Evolutionary conservation across 2,888 invertebrate species (phyloP), one percentile per base, ranked within the genome.

Genomic region (Blastobasis lacticolella): DNA sequence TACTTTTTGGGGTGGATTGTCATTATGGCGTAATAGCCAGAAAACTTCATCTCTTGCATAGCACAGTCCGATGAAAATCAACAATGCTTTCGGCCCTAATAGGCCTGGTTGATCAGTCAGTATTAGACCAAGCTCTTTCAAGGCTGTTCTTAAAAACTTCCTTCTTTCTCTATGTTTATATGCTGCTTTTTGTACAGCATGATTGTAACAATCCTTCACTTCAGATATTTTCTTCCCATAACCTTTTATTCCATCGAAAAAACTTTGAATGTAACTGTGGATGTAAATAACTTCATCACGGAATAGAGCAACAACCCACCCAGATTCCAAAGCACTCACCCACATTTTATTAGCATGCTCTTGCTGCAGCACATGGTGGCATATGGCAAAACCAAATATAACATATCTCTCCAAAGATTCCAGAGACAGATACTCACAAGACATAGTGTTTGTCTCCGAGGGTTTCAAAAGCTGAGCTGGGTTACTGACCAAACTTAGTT

Each of bases 71-170:
- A 99, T 98, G 73, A 99, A 96, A 60, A 99, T 96, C 69, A 97
- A 92, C 53, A 99, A 89, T 6, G 97, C 97, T 88, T 99, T 99
- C 0, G 99, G 99, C 0, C 99, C 99, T 45, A 99, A 84, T 36
- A 99, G 88, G 1, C 99, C 98, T 4, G 99, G 99, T 76, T 99
- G 98, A 82, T 99, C 99, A 10, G 98, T 96, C 73, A 99, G 92
- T 65, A 99, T 95, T 4, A 98, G 90, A 1, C 96, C 96, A 56
- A 99, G 85, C 80, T 99, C 99, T 73, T 98, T 97, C 23, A 99
- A 85, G 3, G 98, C 97, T 4, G 97, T 96, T 52, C 99, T 92
- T 54, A 99, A 88, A 79, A 98, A 99, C 85, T 99, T 98, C 62
- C 99, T 91, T 50, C 99, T 90, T 72, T 99, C 99, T 57, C 98